A percentile compares a stretch with the other conserved stretches of the same genome.
Conservation (phyloP, 1,140 invertebrate species). For the Hylaeus anthracinus region DNA sequence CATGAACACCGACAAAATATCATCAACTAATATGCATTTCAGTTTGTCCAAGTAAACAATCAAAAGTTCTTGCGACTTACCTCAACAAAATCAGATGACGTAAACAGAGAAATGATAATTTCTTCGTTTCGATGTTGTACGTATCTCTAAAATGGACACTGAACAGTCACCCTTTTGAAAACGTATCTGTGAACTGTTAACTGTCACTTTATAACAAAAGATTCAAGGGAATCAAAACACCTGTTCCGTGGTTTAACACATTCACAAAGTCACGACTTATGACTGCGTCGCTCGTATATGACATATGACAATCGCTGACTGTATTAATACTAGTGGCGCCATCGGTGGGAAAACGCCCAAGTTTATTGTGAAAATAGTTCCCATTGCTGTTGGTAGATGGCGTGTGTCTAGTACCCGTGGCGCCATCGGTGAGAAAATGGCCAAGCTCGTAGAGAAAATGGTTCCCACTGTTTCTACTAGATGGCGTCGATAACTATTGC, state of each 20-base stretch:
- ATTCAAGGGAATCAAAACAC: constrained; percentile 28
- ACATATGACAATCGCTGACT: too few relatives aligned
- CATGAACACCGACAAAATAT: neutral
- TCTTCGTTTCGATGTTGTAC: neutral
- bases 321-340: too few relatives aligned
- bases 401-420: too few relatives aligned
- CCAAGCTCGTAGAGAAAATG: too few relatives aligned
- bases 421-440: too few relatives aligned
- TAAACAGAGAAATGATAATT: constrained; percentile 1
- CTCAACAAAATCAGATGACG: constrained; percentile 11
- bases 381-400: too few relatives aligned
- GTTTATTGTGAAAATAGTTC: too few relatives aligned
- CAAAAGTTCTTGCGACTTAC: constrained; percentile 17
- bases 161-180: neutral
- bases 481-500: too few relatives aligned
- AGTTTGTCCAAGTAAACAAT: neutral
- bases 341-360: too few relatives aligned
- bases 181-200: constrained; percentile 6
- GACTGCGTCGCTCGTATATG: too few relatives aligned
- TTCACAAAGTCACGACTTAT: neutral
- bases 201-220: constrained; percentile 11
- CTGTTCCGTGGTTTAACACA: neutral
- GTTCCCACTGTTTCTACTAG: too few relatives aligned
- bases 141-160: neutral
- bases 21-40: neutral